Conservation (phyloP, 2,797 vertebrate genomes). For the Hozukius guyotensis region DNA sequence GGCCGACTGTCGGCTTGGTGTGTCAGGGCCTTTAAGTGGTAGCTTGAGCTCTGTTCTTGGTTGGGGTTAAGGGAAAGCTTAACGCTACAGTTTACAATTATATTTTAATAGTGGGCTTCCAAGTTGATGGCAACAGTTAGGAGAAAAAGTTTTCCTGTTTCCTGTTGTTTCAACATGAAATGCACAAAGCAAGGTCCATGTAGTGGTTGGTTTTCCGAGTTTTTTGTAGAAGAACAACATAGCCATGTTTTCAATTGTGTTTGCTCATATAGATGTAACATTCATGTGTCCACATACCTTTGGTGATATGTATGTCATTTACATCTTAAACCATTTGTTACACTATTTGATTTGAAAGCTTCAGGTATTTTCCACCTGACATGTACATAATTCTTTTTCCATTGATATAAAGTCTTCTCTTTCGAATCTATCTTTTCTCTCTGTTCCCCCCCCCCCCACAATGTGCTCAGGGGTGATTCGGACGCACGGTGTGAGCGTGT, state of each 20-base stretch:
- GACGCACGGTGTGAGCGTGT: constrained; percentile 46
- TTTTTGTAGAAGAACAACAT: too few species aligned
- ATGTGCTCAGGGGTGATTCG: constrained; percentile 11
- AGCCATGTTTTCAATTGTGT: not conserved
- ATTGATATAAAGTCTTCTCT: not conserved
- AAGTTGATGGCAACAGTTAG: not conserved
- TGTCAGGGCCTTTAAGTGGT: not conserved
- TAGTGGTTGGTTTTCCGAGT: too few species aligned
- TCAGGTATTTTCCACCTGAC: not conserved
- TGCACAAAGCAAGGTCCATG: not conserved
- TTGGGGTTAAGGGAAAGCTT: not conserved
- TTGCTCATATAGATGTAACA: not conserved
- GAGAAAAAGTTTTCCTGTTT: not conserved
- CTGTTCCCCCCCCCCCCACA: not conserved
- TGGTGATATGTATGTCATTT: not conserved
- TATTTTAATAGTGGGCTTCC: not conserved
- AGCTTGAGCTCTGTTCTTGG: not conserved
- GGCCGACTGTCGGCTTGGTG: too few species aligned
- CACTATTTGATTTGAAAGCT: not conserved
- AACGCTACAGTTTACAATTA: too few species aligned
- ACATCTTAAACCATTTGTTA: not conserved
- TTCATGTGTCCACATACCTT: not conserved
- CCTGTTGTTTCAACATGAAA: not conserved
- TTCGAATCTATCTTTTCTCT: not conserved
- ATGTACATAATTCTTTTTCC: not conserved